Percentiles rank a stretch among this genome's conserved stretches.
Conservation (phyloP, 2,797 vertebrate genomes). For the Malacoraja senta region DNA sequence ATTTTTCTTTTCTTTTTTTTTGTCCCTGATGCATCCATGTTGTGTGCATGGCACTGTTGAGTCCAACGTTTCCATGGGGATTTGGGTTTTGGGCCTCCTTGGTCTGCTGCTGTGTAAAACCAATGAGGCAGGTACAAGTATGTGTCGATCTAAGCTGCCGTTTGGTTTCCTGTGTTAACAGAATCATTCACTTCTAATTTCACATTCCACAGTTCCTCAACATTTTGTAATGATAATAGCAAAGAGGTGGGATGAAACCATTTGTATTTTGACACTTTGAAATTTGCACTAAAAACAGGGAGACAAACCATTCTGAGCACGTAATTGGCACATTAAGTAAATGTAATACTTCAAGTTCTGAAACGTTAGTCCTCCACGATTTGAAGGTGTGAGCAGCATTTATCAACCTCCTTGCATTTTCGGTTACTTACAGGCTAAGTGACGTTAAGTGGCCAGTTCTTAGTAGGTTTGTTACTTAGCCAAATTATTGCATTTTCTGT, state of each 20-base stretch:
- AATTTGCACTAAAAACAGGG: slow-evolving; percentile 41
- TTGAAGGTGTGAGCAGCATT: not conserved
- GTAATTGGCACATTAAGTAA: slow-evolving; percentile 3
- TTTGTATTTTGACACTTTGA: slow-evolving; percentile 55
- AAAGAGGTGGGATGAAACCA: slow-evolving; percentile 63
- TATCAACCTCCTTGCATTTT: not conserved
- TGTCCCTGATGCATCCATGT: slow-evolving; percentile 33
- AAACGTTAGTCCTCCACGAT: not conserved
- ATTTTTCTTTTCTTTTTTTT: not conserved
- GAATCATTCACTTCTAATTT: slow-evolving; percentile 53
- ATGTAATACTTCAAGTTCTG: not conserved
- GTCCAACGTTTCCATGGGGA: slow-evolving; percentile 29
- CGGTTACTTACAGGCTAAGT: not conserved
- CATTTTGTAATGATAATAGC: slow-evolving; percentile 45
- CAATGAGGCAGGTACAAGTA: slow-evolving; percentile 28
- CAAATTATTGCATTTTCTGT: slow-evolving; percentile 14
- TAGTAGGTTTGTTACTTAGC: slow-evolving; percentile 23
- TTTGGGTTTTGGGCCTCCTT: slow-evolving; percentile 31
- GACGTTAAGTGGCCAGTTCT: not conserved
- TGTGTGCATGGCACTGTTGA: slow-evolving; percentile 22
- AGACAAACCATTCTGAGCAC: not conserved
- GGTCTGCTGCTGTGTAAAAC: slow-evolving; percentile 34
- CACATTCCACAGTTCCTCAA: slow-evolving; percentile 58
- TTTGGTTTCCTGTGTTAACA: slow-evolving; percentile 34
- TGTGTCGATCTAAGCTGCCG: slow-evolving; percentile 27